Percentiles rank a stretch among this genome's conserved stretches.
Evolutionary conservation across 2,113 vertebrate species (phyloP).

Genomic region (Ifrita kowaldi): DNA sequence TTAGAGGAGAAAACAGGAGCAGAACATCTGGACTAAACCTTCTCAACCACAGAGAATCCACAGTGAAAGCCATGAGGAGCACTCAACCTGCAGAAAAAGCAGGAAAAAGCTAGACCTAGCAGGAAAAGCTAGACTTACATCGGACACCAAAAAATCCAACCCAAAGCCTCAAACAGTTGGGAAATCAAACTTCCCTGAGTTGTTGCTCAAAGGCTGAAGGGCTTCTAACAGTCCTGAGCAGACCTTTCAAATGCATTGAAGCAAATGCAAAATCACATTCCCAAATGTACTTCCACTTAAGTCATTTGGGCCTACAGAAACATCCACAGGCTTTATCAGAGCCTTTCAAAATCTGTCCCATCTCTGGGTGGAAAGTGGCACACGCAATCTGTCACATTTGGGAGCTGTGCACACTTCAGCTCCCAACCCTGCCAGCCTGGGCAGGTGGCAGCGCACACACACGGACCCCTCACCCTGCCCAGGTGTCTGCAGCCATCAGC

Average conservation of each 20-base stretch:
- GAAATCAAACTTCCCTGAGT: background rate
- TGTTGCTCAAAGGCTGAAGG: background rate
- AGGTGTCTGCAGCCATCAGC: background rate
- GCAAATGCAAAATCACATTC: background rate
- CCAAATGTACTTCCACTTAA: constrained; percentile 30
- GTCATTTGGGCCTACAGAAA: background rate
- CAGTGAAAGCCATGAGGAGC: background rate
- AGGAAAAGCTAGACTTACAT: background rate
- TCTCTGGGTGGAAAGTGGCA: accelerated
- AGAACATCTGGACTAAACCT: background rate
- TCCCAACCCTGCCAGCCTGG: background rate
- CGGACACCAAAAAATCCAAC: background rate
- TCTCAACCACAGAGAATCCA: background rate
- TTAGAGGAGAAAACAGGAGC: background rate
- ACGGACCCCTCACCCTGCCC: background rate
- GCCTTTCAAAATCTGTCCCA: background rate
- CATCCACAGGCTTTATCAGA: background rate
- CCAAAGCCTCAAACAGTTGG: background rate
- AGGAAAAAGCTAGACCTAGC: background rate
- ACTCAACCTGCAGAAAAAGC: background rate
- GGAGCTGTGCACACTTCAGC: background rate
- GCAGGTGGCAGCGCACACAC: background rate
- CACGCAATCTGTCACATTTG: background rate
- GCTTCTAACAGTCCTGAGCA: background rate
- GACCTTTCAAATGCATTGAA: background rate